Base-by-base conservation (phyloP, 2,797 vertebrate genomes). In the Enteromius viviparus region DNA sequence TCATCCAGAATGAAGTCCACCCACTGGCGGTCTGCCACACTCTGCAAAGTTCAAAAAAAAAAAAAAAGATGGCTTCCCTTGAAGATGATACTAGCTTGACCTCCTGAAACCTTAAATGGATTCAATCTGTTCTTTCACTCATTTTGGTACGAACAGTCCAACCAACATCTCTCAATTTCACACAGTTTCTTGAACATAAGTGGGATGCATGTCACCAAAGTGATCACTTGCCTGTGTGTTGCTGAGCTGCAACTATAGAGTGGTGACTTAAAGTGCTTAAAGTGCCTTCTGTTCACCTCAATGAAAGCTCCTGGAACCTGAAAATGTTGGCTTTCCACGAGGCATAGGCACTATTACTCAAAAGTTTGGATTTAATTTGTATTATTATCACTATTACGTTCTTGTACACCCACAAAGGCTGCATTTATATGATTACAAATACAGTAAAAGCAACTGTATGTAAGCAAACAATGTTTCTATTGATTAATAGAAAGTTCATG, bases 1-100 rank as follows among this genome's bases (percentile, higher is more conserved):
- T 74, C 29, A 66, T 81, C 71, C 47, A 65, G 34, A 69, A 82
- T 15, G 60, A 40, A 66, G 60, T 75, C 71, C 80, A 53, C 71
- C 80, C 71, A 82, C 47, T 76, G 80, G 71, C 70, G 4, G 71
- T 58, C 71, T 77, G 40, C 74, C 74, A 77, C 29, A 21, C 40
- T 74, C 45, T 40, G 7, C 40, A 40, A 40, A 40, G 40, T 40
- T 40, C 40, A 45, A 45, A 45, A 9, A 42, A 42, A 42, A 9
- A 42, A 42, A 64, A 6, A 34, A 34, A 34, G 4, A 34, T 4
- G 4, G 34, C 75, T 19, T 37, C 3, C 9, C 45, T 10, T 65
- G 47, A 26, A 65, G 29, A 65, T 26, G 1, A 23, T 65, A 47
- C 70, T 32, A 49, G 69, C 32, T 32, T 81, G 80, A 65, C 70